Percentiles rank a stretch among this genome's conserved stretches.
These are phyloP conservation scores for Sebastes aleutianus DNA, from an alignment of 2,797 vertebrate genomes.

Conservation along the genomic window DNA sequence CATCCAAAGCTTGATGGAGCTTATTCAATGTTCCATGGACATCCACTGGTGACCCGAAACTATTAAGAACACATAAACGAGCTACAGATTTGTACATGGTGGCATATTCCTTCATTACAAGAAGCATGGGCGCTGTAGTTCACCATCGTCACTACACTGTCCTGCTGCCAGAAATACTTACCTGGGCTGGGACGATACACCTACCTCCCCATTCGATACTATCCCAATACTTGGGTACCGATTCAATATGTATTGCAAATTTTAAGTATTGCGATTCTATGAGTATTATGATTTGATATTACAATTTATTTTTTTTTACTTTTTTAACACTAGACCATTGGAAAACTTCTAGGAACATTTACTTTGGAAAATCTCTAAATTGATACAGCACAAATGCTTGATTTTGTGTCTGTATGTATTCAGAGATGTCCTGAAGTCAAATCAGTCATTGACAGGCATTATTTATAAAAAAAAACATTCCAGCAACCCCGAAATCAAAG, in stretches of 20 bases:
- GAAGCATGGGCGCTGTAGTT: background rate
- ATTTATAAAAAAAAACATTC: no score
- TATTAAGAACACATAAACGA: background rate
- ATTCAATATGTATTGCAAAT: no score
- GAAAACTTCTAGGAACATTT: no score
- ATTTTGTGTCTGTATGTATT: background rate
- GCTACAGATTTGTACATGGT: background rate
- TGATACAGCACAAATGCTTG: background rate
- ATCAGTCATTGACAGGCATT: no score
- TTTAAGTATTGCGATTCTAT: no score
- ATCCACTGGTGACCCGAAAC: background rate
- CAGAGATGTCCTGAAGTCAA: background rate
- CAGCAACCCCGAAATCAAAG: no score
- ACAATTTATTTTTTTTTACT: no score
- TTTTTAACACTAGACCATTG: no score
- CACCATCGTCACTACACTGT: background rate
- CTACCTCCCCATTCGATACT: no score
- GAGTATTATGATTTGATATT: no score
- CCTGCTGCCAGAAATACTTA: background rate
- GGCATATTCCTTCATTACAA: background rate
- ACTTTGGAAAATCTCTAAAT: background rate
- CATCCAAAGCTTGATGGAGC: background rate
- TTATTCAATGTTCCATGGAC: background rate
- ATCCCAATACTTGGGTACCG: no score
- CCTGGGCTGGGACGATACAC: no score